These are phyloP conservation scores for Argyresthia albistria DNA, from an alignment of 2,888 invertebrate genomes.

Conservation along the genomic window DNA sequence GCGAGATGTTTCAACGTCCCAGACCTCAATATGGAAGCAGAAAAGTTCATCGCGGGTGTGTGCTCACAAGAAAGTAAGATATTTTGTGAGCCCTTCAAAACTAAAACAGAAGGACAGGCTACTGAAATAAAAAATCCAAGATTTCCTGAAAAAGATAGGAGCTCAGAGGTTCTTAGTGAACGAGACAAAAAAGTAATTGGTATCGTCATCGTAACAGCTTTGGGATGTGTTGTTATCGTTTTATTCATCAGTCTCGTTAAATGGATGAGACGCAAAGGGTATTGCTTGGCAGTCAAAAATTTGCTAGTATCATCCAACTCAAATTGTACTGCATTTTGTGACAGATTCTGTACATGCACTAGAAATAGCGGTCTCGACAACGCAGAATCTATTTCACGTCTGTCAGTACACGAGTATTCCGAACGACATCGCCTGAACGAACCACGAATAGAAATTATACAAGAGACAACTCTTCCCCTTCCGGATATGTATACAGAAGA, in stretches of 20 bases:
- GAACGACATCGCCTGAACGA: slow-evolving; percentile 74
- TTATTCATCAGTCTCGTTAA: slow-evolving; percentile 67
- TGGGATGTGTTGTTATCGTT: slow-evolving; percentile 64
- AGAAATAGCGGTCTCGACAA: slow-evolving; percentile 65
- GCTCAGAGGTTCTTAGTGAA: slow-evolving; percentile 27
- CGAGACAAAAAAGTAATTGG: slow-evolving; percentile 54
- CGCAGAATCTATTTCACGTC: slow-evolving; percentile 72
- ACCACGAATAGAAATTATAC: slow-evolving; percentile 52
- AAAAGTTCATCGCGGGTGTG: slow-evolving; percentile 74
- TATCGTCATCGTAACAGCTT: slow-evolving; percentile 66
- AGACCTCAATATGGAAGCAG: slow-evolving; percentile 74
- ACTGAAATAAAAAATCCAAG: slow-evolving; percentile 56
- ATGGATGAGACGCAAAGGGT: slow-evolving; percentile 73
- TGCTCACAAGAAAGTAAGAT: slow-evolving; percentile 67
- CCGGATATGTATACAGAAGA: slow-evolving; percentile 27
- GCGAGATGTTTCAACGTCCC: slow-evolving; percentile 77
- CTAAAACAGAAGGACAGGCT: slow-evolving; percentile 30
- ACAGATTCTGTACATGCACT: slow-evolving; percentile 48
- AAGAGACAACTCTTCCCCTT: slow-evolving; percentile 37
- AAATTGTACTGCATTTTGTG: slow-evolving; percentile 43
- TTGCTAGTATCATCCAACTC: slow-evolving; percentile 46
- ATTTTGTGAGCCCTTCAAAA: slow-evolving; percentile 69
- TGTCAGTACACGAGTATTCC: slow-evolving; percentile 75
- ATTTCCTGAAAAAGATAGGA: slow-evolving; percentile 49
- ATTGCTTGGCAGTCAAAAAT: slow-evolving; percentile 56